These are phyloP conservation scores for Argyra leucocephala DNA, from an alignment of 2,888 invertebrate genomes.

Conservation along the genomic window DNA sequence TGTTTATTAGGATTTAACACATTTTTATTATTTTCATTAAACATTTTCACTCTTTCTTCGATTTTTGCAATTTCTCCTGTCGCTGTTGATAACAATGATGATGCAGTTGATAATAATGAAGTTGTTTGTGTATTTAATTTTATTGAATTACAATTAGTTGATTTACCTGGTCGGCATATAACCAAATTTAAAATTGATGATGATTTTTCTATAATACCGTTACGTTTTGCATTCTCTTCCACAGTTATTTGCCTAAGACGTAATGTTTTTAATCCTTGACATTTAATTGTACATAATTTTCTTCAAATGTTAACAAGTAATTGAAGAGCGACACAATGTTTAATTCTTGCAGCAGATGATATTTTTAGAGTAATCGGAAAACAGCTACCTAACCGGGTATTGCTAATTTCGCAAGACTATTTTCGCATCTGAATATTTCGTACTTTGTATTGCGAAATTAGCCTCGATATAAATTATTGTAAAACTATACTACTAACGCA, in stretches of 20 bases:
- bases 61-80: not conserved
- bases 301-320: no score
- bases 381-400: no score
- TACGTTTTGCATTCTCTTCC: constrained; percentile 18
- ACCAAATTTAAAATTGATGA: constrained; percentile 29
- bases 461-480: no score
- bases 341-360: no score
- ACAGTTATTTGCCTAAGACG: constrained; percentile 25
- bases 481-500: no score
- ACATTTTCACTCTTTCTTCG: constrained; percentile 2
- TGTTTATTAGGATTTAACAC: not conserved
- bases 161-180: constrained; percentile 31
- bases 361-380: no score
- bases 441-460: no score
- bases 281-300: constrained; percentile 34
- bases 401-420: no score
- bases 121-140: not conserved
- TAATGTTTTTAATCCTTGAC: constrained; percentile 32
- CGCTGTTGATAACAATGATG: not conserved
- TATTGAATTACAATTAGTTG: not conserved
- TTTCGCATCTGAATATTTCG: no score
- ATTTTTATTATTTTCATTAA: constrained; percentile 7
- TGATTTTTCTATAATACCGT: constrained; percentile 26
- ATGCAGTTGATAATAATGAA: no score
- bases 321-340: no score